Conservation (phyloP, 2,888 invertebrate species). For the Sericinus montela region DNA sequence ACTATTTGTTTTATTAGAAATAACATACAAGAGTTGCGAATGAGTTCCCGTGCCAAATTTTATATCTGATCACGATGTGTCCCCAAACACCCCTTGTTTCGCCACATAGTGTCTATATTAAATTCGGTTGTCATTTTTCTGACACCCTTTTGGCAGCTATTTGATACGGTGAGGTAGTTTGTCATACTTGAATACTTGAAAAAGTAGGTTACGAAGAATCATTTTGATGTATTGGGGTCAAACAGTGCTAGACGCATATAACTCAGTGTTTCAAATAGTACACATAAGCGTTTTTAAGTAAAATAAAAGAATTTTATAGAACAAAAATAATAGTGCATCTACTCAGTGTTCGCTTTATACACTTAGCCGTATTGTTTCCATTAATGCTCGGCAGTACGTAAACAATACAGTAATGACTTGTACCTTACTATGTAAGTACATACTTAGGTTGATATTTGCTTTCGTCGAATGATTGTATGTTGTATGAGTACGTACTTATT, state of each 20-base stretch:
- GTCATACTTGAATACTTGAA: slow-evolving; percentile 18
- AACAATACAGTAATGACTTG: slow-evolving; percentile 16
- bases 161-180: slow-evolving; percentile 16
- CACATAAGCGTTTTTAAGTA: slow-evolving; percentile 5
- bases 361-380: slow-evolving; percentile 20
- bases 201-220: slow-evolving; percentile 18
- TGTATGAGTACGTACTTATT: not conserved
- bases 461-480: slow-evolving; percentile 12
- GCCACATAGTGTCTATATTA: slow-evolving; percentile 14
- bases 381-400: slow-evolving; percentile 18
- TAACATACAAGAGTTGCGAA: slow-evolving; percentile 14
- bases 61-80: slow-evolving; percentile 17
- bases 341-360: slow-evolving; percentile 16
- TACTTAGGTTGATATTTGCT: slow-evolving; percentile 9
- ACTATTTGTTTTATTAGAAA: slow-evolving; percentile 29
- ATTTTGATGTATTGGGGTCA: slow-evolving; percentile 21
- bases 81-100: slow-evolving; percentile 12
- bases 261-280: not conserved
- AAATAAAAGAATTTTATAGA: slow-evolving; percentile 12
- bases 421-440: not conserved
- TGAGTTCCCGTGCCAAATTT: slow-evolving; percentile 17
- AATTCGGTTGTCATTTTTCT: slow-evolving; percentile 20
- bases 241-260: slow-evolving; percentile 4
- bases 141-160: slow-evolving; percentile 13
- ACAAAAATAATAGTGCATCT: slow-evolving; percentile 12